Evolutionary conservation across 2,113 vertebrate species (phyloP).

Genomic region (Callaeas wilsoni): DNA sequence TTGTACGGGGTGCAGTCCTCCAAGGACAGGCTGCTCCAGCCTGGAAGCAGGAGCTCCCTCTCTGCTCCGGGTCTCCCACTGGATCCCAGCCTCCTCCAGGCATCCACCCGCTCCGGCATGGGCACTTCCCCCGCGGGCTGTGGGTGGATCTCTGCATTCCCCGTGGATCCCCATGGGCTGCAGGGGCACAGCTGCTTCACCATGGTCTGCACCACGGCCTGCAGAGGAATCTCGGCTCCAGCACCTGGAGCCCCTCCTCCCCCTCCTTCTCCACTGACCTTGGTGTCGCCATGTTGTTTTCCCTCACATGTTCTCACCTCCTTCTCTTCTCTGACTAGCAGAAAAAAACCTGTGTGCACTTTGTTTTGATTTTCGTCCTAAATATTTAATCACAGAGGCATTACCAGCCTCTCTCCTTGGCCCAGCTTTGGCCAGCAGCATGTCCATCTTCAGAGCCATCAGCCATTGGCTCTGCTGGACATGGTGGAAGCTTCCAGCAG

Average conservation of each 20-base stretch:
- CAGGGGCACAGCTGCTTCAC: too few species aligned
- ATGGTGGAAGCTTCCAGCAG: neutral
- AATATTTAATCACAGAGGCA: neutral
- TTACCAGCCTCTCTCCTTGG: neutral
- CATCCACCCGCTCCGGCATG: fast-evolving
- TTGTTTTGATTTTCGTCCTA: neutral
- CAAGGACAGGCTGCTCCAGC: neutral
- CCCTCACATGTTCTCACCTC: neutral
- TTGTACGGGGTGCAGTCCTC: neutral
- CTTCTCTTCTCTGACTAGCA: neutral
- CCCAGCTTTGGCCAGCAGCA: neutral
- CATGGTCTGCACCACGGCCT: neutral
- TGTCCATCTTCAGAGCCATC: neutral
- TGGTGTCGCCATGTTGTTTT: neutral
- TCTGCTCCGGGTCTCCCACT: neutral
- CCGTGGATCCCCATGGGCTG: neutral
- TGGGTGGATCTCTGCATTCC: neutral
- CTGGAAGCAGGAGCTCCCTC: neutral
- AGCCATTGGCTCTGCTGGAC: neutral
- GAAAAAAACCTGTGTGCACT: neutral
- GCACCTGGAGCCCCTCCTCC: fast-evolving
- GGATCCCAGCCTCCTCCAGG: neutral
- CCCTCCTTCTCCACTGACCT: too few species aligned
- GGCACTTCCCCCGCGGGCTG: fast-evolving
- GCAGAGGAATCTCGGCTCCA: fast-evolving